Base-by-base conservation (phyloP, 2,113 vertebrate genomes). In the Nothobranchius furzeri region DNA sequence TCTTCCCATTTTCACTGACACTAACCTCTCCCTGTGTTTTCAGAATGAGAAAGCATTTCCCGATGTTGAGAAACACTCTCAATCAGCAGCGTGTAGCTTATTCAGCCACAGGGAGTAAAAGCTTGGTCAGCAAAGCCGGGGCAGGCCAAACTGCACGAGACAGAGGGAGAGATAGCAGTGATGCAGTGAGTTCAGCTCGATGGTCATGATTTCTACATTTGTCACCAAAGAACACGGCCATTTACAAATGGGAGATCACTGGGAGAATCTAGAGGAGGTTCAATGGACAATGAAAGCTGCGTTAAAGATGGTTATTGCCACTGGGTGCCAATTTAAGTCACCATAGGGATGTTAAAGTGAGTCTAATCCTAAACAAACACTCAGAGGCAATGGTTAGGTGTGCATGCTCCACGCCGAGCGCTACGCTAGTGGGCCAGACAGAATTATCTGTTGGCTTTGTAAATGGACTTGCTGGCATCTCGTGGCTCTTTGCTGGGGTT, bases 401-500 rank as follows among this genome's bases (percentile, higher is more conserved):
- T 14, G 8, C 77, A 80, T 72, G 79, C 82, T 73, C 51, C 7
- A 36, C 14, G 50, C 75, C 73, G 52, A 64, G 64, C 1, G 73
- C 45, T 2, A 40, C 24, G 64, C 30, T 36, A 66, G 76, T 24
- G 14, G 45, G 53, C 53, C 57, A 15, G 47, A 66, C 64, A 60
- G 76, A 91, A 72, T 92, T 95, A 96, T 95, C 94, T 92, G 71
- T 96, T 96, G 73, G 94, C 93, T 88, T 96, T 98, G 82, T 96
- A 98, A 86, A 95, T 97, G 80, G 96, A 97, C 87, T 90, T 90
- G 89, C 89, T 90, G 81, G 96, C 93, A 81, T 99, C 96, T 7
- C 95, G 93, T 0, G 97, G 97, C 86, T 97, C 97, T 46, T 94
- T 96, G 94, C 97, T 98, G 60, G 97, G 97, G 91, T 98, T 98